Base-by-base conservation (phyloP, 2,888 invertebrate species). In the Epistrophella euchroma region DNA sequence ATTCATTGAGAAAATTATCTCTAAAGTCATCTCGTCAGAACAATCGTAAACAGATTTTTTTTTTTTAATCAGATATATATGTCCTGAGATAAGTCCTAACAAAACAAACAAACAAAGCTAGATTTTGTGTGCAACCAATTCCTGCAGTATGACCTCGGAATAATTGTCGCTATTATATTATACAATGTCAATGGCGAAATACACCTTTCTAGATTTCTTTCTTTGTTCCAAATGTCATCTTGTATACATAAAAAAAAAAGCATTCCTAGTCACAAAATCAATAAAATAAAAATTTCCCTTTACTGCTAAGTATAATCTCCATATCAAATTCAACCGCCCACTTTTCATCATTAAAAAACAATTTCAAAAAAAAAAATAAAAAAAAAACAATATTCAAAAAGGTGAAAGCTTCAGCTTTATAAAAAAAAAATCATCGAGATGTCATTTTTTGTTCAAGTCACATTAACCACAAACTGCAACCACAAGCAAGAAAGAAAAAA, bases 401-500 rank as follows among this genome's bases (percentile, higher is more conserved):
- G 50, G 68, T 68, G 68, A 68, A 68, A 68, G 68, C 52, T 68
- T 37, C 40, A 13, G 10, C 2, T 28, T 64, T 32, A 32, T 7
- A 32, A 32, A n/a, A 43, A 47, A 37, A 60, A 37, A 58, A 3
- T 58, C 58, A 58, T 35, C 58, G 37, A 60, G 37, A 60, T 37
- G 60, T 60, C 37, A 60, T 40, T 60, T 37, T 22, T 37, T 22
- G 7, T 56, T 22, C 37, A 60, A 60, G 19, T 22, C 60, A 60
- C 60, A 60, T 13, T 9, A 32, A 37, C 35, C 19, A 58, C 45
- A 47, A 76, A 73, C 55, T 79, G 80, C 80, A 85, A 72, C 72
- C 60, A 35, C 75, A 70, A 52, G 71, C 13, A 71, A n/a, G n/a
- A n/a, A n/a, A n/a, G n/a, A n/a, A n/a, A n/a, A n/a, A 79, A 66